A percentile compares a stretch with the other conserved stretches of the same genome.
Conservation (phyloP, 2,888 invertebrate genomes). For the Electrophaes corylata region DNA sequence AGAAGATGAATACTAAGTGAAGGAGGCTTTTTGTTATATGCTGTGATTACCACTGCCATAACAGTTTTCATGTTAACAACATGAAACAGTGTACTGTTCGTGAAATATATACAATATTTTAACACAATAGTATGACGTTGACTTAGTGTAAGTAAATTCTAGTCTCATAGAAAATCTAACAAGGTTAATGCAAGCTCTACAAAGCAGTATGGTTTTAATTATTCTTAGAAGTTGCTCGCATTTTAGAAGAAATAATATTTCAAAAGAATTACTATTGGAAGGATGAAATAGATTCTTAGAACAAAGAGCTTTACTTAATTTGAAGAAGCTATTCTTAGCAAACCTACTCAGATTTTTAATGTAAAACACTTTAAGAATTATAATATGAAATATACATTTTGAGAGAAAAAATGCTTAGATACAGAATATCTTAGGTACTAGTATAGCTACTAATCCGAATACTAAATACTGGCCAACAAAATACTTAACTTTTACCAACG, state of each 20-base stretch:
- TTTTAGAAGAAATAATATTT: neutral
- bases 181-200: neutral
- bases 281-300: slow-evolving; percentile 9
- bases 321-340: neutral
- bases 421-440: too few relatives aligned
- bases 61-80: too few relatives aligned
- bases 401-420: too few relatives aligned
- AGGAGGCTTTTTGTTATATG: too few relatives aligned
- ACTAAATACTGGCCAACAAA: too few relatives aligned
- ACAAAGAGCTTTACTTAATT: neutral
- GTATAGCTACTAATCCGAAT: too few relatives aligned
- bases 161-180: slow-evolving; percentile 3
- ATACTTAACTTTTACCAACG: too few relatives aligned
- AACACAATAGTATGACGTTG: neutral
- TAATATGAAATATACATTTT: neutral
- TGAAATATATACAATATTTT: too few relatives aligned
- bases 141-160: neutral
- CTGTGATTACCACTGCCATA: too few relatives aligned
- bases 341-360: neutral
- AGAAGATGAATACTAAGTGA: too few relatives aligned
- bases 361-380: neutral
- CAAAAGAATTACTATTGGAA: neutral
- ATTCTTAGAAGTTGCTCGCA: slow-evolving; percentile 15
- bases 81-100: too few relatives aligned
- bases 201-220: slow-evolving; percentile 12